Conservation (phyloP, 2,888 invertebrate genomes). For the Ophioninae sp. region DNA sequence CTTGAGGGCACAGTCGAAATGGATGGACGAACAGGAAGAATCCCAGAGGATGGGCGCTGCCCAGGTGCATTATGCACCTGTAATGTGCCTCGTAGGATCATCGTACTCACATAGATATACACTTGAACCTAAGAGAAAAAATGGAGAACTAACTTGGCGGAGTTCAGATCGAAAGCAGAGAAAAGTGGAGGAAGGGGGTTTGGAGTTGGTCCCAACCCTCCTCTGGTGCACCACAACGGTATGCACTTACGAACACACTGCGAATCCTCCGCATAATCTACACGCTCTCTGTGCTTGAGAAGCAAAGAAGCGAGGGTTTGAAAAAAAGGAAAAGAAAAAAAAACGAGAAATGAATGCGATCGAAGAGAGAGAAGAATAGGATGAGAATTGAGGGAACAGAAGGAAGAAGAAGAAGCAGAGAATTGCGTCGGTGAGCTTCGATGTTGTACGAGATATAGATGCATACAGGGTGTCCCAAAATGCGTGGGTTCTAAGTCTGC, state of each 20-base stretch:
- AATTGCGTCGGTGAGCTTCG: conserved; percentile 36
- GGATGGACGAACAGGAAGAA: conserved; percentile 38
- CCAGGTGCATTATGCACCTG: conserved; percentile 50
- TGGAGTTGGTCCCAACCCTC: conserved; percentile 40
- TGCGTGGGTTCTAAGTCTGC: too few relatives aligned
- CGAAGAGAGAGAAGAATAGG: conserved; percentile 55
- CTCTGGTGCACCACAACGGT: conserved; percentile 27
- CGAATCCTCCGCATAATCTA: background rate
- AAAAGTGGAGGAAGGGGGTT: conserved; percentile 1
- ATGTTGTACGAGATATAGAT: conserved; percentile 31
- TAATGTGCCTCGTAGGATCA: conserved; percentile 9
- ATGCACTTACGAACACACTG: conserved; percentile 21
- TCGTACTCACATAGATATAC: background rate
- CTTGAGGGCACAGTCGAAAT: conserved; percentile 39
- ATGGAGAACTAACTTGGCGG: background rate
- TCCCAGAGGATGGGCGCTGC: conserved; percentile 40
- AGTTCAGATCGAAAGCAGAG: background rate
- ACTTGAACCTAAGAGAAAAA: conserved; percentile 13
- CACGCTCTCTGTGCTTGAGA: conserved; percentile 30
- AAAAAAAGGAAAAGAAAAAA: conserved; percentile 33
- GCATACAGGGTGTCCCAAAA: conserved; percentile 3
- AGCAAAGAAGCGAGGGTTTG: conserved; percentile 29
- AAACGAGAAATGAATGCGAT: conserved; percentile 46
- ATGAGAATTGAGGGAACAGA: conserved; percentile 53
- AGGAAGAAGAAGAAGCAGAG: conserved; percentile 39